A percentile compares a stretch with the other conserved stretches of the same genome.
These are phyloP conservation scores for Meganola albula DNA, from an alignment of 2,888 invertebrate genomes.

Conservation along the genomic window DNA sequence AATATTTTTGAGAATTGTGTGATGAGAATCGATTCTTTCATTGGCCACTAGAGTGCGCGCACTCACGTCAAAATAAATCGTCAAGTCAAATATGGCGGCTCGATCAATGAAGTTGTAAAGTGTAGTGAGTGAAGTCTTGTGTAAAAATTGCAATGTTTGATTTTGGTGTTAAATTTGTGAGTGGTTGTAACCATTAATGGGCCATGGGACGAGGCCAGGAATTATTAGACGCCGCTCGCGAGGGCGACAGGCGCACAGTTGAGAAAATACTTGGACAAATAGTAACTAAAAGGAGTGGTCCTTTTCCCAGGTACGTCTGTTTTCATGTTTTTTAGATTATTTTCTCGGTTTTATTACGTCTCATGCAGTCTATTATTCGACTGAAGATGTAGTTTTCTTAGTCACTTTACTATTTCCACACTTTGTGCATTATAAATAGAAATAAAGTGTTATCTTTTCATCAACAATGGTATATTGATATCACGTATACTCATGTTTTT, in stretches of 20 bases:
- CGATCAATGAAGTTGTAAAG: slow-evolving; percentile 86
- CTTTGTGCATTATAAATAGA: slow-evolving; percentile 7
- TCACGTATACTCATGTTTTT: slow-evolving; percentile 31
- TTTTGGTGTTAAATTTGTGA: slow-evolving; percentile 72
- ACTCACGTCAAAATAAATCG: slow-evolving; percentile 61
- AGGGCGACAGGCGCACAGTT: slow-evolving; percentile 91
- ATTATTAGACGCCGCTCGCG: slow-evolving; percentile 95
- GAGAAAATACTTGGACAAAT: slow-evolving; percentile 94
- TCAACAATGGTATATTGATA: slow-evolving; percentile 47
- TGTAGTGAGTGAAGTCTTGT: slow-evolving; percentile 70
- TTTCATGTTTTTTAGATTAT: slow-evolving; percentile 39
- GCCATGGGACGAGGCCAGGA: slow-evolving; percentile 98
- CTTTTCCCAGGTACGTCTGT: slow-evolving; percentile 89
- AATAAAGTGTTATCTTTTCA: slow-evolving; percentile 28
- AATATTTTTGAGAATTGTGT: too few relatives aligned
- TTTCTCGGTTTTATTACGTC: background rate
- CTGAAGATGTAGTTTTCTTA: too few relatives aligned
- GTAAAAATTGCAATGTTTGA: slow-evolving; percentile 66
- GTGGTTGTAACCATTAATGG: slow-evolving; percentile 60
- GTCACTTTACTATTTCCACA: too few relatives aligned
- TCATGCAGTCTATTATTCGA: too few relatives aligned
- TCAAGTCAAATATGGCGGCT: slow-evolving; percentile 83
- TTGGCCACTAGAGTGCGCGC: slow-evolving; percentile 72
- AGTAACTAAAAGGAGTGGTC: slow-evolving; percentile 95
- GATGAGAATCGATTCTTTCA: slow-evolving; percentile 61